These are phyloP conservation scores for Microcebus ravelobensis DNA, from an alignment of 2,113 vertebrate species.

Conservation along the genomic window DNA sequence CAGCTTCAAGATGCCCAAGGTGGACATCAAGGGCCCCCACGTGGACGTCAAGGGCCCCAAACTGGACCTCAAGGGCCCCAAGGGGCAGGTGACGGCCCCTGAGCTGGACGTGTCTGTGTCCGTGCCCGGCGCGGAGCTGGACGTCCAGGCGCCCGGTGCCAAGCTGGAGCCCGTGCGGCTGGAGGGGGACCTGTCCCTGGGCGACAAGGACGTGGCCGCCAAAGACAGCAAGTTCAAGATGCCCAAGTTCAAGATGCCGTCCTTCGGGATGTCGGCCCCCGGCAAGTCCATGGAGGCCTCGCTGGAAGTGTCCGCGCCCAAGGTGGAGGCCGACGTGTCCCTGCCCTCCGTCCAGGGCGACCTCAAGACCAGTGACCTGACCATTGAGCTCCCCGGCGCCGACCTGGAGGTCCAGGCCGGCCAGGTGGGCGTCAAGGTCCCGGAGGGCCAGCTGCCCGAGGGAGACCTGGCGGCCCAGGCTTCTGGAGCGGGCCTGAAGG, in stretches of 20 bases:
- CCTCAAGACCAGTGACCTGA: neutral
- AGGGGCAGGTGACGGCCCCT: accelerated
- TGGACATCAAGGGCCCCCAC: neutral
- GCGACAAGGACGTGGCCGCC: too few species aligned
- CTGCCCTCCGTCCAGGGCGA: too few species aligned
- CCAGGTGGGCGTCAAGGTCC: accelerated
- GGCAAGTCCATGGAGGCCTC: too few species aligned
- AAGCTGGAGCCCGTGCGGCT: accelerated
- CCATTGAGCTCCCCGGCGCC: accelerated
- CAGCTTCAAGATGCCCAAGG: neutral
- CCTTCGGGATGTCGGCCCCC: too few species aligned
- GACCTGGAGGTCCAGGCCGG: neutral
- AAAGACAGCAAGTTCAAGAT: too few species aligned
- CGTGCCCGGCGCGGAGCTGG: neutral
- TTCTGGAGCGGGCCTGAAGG: accelerated
- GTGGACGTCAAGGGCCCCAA: neutral
- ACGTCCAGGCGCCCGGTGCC: accelerated
- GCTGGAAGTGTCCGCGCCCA: too few species aligned
- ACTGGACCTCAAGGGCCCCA: neutral
- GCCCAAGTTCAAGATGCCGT: too few species aligned
- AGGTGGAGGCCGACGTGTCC: too few species aligned
- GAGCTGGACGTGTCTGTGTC: accelerated
- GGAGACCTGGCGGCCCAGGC: neutral
- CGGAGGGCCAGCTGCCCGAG: accelerated
- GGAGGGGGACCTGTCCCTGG: neutral